Evolutionary conservation across 2,888 invertebrate genomes (phyloP).

Genomic region (Allacma fusca): DNA sequence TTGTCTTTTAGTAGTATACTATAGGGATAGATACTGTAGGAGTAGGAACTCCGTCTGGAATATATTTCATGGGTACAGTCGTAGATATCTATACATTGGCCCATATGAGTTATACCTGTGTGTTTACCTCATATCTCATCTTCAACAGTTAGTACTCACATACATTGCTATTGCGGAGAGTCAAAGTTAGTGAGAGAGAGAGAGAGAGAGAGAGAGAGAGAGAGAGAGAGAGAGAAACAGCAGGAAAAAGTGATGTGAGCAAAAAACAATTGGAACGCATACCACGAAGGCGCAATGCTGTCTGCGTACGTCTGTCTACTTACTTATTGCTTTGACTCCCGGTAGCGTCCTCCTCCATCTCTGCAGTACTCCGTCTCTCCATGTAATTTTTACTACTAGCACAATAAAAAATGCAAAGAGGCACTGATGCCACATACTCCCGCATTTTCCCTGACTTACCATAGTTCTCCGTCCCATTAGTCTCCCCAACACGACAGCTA

Average conservation of each 20-base stretch:
- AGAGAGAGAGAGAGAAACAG: no score
- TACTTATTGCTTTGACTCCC: slow-evolving; percentile 36
- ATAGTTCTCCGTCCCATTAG: no score
- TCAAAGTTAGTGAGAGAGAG: neutral
- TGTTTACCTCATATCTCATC: no score
- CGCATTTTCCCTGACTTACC: neutral
- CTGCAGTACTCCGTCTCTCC: neutral
- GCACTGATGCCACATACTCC: slow-evolving; percentile 30
- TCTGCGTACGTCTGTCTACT: slow-evolving; percentile 47
- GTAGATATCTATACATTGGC: no score
- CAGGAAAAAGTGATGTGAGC: slow-evolving; percentile 10
- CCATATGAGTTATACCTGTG: no score
- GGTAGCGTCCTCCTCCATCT: slow-evolving; percentile 37
- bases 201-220: neutral
- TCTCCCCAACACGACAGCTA: no score
- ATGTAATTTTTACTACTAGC: neutral
- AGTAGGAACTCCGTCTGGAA: neutral
- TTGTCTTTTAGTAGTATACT: neutral
- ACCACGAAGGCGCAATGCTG: slow-evolving; percentile 61
- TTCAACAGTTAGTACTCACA: no score
- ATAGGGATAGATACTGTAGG: no score
- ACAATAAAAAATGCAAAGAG: slow-evolving; percentile 15
- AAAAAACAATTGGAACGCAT: slow-evolving; percentile 53
- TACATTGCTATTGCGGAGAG: neutral
- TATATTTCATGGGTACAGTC: slow-evolving; percentile 1